A percentile compares a stretch with the other conserved stretches of the same genome.
Evolutionary conservation across 2,113 vertebrate genomes (phyloP).

Genomic region (Peromyscus maniculatus): DNA sequence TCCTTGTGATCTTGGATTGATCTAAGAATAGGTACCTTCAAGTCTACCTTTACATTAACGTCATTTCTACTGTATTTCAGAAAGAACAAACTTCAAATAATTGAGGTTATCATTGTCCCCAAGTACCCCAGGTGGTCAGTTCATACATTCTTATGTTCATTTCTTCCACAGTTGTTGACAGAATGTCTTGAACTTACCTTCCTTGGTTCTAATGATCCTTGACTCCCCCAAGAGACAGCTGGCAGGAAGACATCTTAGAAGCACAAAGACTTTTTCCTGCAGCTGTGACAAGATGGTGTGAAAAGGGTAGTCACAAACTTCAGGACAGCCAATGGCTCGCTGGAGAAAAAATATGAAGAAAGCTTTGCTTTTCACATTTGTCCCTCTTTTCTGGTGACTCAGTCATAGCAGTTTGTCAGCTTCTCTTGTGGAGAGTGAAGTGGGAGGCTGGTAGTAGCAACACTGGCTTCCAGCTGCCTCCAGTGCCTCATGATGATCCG

Average conservation of each 20-base stretch:
- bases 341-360: neutral
- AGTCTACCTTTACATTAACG: neutral
- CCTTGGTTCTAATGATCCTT: neutral
- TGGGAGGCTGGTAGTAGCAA: neutral
- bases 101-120: neutral
- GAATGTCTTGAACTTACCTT: neutral
- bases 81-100: neutral
- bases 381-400: neutral
- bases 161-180: neutral
- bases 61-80: neutral
- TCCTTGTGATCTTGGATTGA: neutral
- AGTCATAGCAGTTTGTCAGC: neutral
- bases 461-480: neutral
- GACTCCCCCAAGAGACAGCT: neutral
- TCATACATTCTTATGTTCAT: neutral
- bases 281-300: neutral
- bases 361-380: neutral
- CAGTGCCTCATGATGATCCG: neutral
- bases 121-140: neutral
- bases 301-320: neutral
- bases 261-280: neutral
- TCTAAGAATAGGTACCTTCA: neutral
- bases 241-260: neutral
- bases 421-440: neutral
- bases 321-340: neutral